Conservation (phyloP, 1,140 invertebrate species). For the Olivierus martensii region DNA sequence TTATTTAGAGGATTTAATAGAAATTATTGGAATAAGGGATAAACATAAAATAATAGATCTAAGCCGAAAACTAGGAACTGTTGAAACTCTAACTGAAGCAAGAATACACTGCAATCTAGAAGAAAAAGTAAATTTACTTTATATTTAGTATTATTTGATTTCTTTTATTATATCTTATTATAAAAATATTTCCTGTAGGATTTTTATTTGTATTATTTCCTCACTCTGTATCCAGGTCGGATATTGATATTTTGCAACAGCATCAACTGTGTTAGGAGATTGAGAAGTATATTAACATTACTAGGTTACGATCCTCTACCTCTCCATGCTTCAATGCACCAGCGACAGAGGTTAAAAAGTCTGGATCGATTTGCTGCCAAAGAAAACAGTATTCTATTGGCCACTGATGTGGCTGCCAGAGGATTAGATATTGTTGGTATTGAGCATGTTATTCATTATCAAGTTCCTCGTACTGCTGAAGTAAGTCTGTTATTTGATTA, state of each 20-base stretch:
- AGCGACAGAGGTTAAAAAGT: conserved; percentile 86
- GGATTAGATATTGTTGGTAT: conserved; percentile 91
- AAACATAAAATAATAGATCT: conserved; percentile 89
- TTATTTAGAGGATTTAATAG: conserved; percentile 28
- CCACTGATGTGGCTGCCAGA: conserved; percentile 93
- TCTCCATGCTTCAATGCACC: conserved; percentile 89
- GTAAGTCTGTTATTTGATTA: too few relatives aligned
- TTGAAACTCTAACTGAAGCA: conserved; percentile 33
- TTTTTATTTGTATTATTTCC: conserved; percentile 83
- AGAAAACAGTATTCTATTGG: conserved; percentile 63
- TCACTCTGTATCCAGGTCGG: conserved; percentile 65
- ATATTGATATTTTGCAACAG: conserved; percentile 97
- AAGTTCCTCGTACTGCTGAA: conserved; percentile 88
- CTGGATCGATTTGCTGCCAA: conserved; percentile 75
- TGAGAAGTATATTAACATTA: conserved; percentile 65
- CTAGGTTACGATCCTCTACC: conserved; percentile 65
- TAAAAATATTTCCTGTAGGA: conserved; percentile 41
- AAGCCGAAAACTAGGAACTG: conserved; percentile 41
- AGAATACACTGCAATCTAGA: conserved; percentile 32
- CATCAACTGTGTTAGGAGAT: conserved; percentile 74
- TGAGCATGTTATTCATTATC: conserved; percentile 94
- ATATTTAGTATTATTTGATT: too few relatives aligned
- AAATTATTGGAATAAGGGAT: conserved; percentile 56
- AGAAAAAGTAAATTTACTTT: conserved; percentile 38
- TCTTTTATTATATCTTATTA: too few relatives aligned